Evolutionary conservation across 2,113 vertebrate genomes (phyloP).

Genomic region (Notothenia coriiceps): DNA sequence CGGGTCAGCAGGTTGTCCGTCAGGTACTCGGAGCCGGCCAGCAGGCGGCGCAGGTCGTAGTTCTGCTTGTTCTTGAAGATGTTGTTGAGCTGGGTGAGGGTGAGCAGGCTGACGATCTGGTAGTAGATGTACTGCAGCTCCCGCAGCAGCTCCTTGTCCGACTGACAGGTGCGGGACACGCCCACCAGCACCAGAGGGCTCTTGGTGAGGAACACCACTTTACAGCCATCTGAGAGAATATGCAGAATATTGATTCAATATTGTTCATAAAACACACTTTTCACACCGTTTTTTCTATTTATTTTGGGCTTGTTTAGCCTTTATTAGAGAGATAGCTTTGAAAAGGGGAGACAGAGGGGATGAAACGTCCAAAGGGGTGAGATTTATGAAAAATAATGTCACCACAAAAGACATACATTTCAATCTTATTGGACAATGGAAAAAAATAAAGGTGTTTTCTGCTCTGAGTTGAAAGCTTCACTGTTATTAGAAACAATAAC

Average conservation of each 20-base stretch:
- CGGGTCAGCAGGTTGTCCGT: constrained; percentile 93
- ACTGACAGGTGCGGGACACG: constrained; percentile 90
- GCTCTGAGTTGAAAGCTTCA: no score
- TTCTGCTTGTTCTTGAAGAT: constrained; percentile 97
- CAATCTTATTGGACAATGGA: no score
- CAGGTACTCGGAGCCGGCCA: constrained; percentile 95
- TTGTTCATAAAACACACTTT: background rate
- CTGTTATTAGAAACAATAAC: no score
- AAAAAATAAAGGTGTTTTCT: no score
- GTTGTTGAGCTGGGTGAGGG: constrained; percentile 94
- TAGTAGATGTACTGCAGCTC: constrained; percentile 98
- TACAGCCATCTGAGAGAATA: constrained; percentile 90
- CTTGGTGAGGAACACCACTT: constrained; percentile 94
- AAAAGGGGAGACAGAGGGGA: no score
- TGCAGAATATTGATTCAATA: background rate
- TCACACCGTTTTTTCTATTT: background rate
- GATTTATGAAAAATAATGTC: no score
- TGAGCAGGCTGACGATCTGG: constrained; percentile 97
- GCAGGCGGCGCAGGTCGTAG: constrained; percentile 94
- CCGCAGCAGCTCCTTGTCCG: constrained; percentile 92
- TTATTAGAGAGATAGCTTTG: no score
- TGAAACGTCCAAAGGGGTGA: no score
- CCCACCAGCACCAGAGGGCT: constrained; percentile 96
- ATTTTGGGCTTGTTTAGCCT: no score
- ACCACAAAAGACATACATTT: no score